Base-by-base conservation (phyloP, 1,140 invertebrate genomes). In the Luehdorfia chinensis region DNA sequence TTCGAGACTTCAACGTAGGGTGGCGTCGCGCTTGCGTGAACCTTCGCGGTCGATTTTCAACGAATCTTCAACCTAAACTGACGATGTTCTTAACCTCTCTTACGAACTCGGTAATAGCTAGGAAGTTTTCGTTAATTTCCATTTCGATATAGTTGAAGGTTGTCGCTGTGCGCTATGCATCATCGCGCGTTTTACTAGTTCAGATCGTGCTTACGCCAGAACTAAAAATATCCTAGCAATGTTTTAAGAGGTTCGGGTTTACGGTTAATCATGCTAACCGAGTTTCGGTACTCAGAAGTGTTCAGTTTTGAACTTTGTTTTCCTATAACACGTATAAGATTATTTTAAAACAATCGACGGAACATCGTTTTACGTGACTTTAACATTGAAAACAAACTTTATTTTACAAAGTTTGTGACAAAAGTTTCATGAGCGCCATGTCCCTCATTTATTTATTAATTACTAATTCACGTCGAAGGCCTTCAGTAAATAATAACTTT, bases 151-250 rank as follows among this genome's bases (percentile, higher is more conserved):
- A 43, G 44, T 23, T 36, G 59, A 62, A 58, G 59, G 46, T 52
- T 60, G 61, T 60, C 59, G 57, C 66, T 67, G 54, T 58, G 61
- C 60, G 65, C 46, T 67, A 52, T 59, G 59, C 51, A 61, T 25
- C 47, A 44, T 41, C 55, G 56, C 48, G 50, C 60, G 36, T 48
- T 66, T 55, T 59, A 63, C 55, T 46, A 59, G 52, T 47, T 51
- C 53, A 43, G 50, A 34, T 36, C 50, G 50, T 66, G 64, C 59
- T 75, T 77, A 75, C 74, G 74, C 64, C 67, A 80, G 61, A 30
- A 70, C 76, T 76, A 81, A 73, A 81, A 78, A 81, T 81, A 81
- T 72, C 72, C 60, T 68, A 73, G 64, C 45, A 60, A 68, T 66
- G 60, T 64, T 73, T 54, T 60, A 64, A 66, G 59, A 69, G 65